phyloP scores from a whole-genome alignment of 1,140 invertebrate species.

The Himalopsyche phryganea region DNA sequence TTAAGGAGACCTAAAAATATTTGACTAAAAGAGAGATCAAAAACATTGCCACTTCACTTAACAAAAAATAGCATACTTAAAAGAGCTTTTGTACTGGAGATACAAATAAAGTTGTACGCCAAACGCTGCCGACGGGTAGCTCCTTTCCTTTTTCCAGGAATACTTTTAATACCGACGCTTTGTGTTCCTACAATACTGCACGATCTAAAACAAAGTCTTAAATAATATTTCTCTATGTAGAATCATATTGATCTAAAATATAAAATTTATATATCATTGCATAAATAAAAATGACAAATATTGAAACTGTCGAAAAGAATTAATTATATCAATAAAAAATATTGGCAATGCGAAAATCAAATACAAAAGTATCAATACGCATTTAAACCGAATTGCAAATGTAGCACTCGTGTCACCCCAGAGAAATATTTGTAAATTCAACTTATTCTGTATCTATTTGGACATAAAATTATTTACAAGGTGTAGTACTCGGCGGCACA shows the following conservation, averaged over 20 bases:
- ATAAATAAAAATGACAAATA: constrained; percentile 29
- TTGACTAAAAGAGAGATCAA: constrained; percentile 73
- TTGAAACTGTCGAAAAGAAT: constrained; percentile 18
- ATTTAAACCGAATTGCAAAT: constrained; percentile 22
- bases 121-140: constrained; percentile 28
- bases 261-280: constrained; percentile 26
- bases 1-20: constrained; percentile 52
- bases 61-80: constrained; percentile 32
- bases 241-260: constrained; percentile 28
- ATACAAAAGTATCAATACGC: constrained; percentile 27
- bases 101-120: constrained; percentile 21
- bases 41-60: constrained; percentile 61
- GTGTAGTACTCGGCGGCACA: constrained; percentile 15
- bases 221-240: constrained; percentile 28
- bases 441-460: constrained; percentile 19
- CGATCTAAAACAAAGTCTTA: constrained; percentile 26
- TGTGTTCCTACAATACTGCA: constrained; percentile 26
- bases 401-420: constrained; percentile 20
- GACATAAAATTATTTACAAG: constrained; percentile 31
- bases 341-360: constrained; percentile 30
- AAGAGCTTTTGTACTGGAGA: constrained; percentile 29
- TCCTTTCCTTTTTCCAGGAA: constrained; percentile 16
- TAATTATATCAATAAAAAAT: constrained; percentile 21
- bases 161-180: constrained; percentile 10
- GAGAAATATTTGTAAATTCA: constrained; percentile 17